A percentile compares a stretch with the other conserved stretches of the same genome.
Evolutionary conservation across 23 tunicate species (phyloP).

Genomic region (Pegea sp.): DNA sequence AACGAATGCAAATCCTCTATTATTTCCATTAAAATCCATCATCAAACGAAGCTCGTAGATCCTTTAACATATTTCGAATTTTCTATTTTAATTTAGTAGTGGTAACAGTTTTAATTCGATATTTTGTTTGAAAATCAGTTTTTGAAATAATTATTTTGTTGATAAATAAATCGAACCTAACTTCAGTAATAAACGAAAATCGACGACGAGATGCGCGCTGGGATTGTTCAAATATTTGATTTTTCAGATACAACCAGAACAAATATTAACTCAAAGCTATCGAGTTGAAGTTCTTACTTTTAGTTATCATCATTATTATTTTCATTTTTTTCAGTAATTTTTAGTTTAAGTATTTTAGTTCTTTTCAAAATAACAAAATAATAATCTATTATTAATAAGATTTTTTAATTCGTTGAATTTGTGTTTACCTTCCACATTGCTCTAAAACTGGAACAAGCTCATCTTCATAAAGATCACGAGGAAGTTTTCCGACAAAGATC

Average conservation of each 20-base stretch:
- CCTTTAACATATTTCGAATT: constrained; percentile 4
- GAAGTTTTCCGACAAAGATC: constrained; percentile 89
- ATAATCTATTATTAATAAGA: neutral
- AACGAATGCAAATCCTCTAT: constrained; percentile 93
- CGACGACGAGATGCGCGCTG: too few species aligned
- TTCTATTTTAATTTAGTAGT: too few species aligned
- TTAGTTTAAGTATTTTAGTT: too few species aligned
- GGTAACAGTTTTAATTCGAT: too few species aligned
- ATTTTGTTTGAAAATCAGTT: too few species aligned
- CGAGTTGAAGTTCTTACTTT: neutral
- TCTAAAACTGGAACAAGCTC: constrained; percentile 95
- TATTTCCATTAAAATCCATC: constrained; percentile 99
- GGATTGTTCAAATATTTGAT: too few species aligned
- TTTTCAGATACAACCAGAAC: too few species aligned
- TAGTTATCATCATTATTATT: neutral
- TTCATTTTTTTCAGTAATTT: neutral
- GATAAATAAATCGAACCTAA: too few species aligned
- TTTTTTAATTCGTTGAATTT: neutral
- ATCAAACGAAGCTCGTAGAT: constrained; percentile 91
- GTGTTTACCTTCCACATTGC: constrained; percentile 63
- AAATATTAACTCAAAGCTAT: too few species aligned
- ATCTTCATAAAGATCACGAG: constrained; percentile 93
- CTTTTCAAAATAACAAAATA: too few species aligned
- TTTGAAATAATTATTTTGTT: too few species aligned
- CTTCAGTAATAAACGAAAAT: too few species aligned